Evolutionary conservation across 1,140 invertebrate species (phyloP).

Genomic region (Caerostris extrusa): DNA sequence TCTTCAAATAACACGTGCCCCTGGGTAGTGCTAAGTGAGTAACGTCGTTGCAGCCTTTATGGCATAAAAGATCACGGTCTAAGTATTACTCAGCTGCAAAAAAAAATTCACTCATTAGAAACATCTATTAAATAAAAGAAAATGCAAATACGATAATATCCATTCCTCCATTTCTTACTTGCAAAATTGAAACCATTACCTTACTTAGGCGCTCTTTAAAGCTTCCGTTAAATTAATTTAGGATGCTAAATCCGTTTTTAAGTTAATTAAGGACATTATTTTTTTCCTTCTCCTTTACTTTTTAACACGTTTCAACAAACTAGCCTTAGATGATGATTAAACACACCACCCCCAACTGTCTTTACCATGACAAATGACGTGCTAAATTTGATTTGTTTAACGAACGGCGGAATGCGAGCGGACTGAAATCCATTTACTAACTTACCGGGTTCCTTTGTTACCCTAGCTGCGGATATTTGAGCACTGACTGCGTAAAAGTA

Average conservation of each 20-base stretch:
- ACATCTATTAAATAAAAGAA: too few relatives aligned
- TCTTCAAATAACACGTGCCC: too few relatives aligned
- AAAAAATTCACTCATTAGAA: too few relatives aligned
- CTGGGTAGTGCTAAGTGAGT: too few relatives aligned
- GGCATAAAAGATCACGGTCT: too few relatives aligned
- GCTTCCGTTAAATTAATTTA: not conserved
- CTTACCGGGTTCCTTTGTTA: not conserved
- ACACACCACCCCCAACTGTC: not conserved
- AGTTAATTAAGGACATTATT: not conserved
- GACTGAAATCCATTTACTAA: not conserved
- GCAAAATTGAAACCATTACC: not conserved
- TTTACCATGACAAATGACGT: conserved; percentile 2
- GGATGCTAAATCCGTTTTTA: not conserved
- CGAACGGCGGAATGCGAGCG: not conserved
- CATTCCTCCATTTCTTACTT: not conserved
- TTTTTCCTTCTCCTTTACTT: not conserved
- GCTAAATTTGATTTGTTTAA: conserved; percentile 29
- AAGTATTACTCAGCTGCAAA: too few relatives aligned
- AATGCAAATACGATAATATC: too few relatives aligned
- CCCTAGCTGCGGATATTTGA: not conserved
- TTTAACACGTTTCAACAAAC: not conserved
- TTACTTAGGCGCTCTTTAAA: not conserved
- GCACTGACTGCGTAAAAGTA: not conserved
- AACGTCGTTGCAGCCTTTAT: too few relatives aligned
- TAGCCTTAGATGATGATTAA: too few relatives aligned